Percentiles rank a stretch among this genome's conserved stretches.
Evolutionary conservation across 2,797 vertebrate genomes (phyloP).

Genomic region (Fringilla coelebs): DNA sequence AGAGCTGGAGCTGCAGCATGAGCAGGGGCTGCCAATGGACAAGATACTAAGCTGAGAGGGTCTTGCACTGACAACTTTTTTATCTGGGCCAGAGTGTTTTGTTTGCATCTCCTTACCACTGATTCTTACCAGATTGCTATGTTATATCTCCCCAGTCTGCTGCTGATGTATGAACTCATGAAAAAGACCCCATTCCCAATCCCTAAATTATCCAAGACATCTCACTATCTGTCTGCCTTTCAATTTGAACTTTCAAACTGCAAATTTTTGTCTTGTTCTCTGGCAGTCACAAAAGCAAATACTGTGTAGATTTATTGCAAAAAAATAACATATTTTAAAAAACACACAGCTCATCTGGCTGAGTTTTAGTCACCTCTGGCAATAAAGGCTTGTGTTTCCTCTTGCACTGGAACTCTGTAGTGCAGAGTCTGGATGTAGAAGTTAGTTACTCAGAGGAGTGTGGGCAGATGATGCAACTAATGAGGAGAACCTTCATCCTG

Average conservation of each 20-base stretch:
- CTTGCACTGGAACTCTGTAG: background rate
- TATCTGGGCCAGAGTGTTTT: background rate
- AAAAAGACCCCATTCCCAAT: background rate
- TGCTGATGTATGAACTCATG: background rate
- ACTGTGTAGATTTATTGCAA: background rate
- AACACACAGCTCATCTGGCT: background rate
- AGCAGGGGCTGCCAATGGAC: background rate
- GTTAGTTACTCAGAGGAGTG: background rate
- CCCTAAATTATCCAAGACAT: background rate
- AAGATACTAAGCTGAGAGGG: background rate
- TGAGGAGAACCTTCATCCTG: background rate
- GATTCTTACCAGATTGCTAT: background rate
- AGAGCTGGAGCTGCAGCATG: background rate
- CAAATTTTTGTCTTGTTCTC: background rate
- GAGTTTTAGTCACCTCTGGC: background rate
- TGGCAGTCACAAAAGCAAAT: background rate
- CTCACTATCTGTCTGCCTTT: background rate
- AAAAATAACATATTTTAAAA: background rate
- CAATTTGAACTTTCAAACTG: background rate
- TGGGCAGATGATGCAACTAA: background rate
- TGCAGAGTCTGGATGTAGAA: background rate
- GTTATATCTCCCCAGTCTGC: background rate
- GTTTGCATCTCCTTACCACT: background rate
- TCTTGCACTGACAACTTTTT: background rate
- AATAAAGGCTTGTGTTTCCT: background rate